Conservation (phyloP, 2,113 vertebrate genomes). For the Cnemophilus loriae region DNA sequence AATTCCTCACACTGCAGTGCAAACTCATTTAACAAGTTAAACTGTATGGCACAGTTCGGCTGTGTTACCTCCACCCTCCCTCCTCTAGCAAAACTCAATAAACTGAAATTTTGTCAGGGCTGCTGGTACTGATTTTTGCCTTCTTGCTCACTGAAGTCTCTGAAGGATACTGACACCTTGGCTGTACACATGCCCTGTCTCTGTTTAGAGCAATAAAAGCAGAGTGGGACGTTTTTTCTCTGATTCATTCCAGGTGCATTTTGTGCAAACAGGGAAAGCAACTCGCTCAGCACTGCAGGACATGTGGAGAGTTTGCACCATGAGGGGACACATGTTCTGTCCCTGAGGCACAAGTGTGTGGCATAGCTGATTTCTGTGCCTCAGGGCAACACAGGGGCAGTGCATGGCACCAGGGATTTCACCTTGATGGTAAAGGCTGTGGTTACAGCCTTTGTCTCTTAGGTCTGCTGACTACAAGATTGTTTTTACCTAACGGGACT, state of each 20-base stretch:
- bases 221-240: accelerated
- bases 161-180: not conserved
- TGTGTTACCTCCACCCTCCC: not conserved
- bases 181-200: not conserved
- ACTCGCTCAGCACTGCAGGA: not conserved
- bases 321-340: not conserved
- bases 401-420: not conserved
- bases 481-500: constrained; percentile 83
- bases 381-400: accelerated
- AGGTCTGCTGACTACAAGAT: not conserved
- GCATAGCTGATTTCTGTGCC: not conserved
- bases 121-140: not conserved
- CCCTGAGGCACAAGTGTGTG: not conserved
- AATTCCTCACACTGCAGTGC: not conserved
- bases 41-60: accelerated
- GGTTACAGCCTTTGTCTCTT: not conserved
- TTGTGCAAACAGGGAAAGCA: not conserved
- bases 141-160: not conserved
- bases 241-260: not conserved
- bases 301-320: not conserved
- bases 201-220: not conserved
- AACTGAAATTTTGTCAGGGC: not conserved
- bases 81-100: not conserved
- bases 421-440: not conserved
- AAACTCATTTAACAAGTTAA: not conserved